Evolutionary conservation across 2,888 invertebrate species (phyloP).

Genomic region (Pachymerium ferrugineum): DNA sequence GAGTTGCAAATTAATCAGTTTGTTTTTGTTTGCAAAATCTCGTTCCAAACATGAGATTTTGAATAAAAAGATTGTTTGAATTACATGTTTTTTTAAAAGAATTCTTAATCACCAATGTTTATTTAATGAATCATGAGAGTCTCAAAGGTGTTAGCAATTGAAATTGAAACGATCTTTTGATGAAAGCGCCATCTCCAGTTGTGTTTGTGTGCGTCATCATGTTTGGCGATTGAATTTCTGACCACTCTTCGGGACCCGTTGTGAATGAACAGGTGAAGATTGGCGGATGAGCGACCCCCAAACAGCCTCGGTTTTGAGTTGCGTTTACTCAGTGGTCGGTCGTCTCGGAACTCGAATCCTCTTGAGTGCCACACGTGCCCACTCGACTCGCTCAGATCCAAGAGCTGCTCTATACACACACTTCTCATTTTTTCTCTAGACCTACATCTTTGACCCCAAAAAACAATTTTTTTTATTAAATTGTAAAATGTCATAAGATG

Average conservation of each 20-base stretch:
- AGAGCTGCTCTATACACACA: slow-evolving; percentile 10
- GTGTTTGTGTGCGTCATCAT: slow-evolving; percentile 19
- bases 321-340: slow-evolving; percentile 27
- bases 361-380: slow-evolving; percentile 27
- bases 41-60: no score
- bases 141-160: not conserved
- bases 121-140: not conserved
- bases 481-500: not conserved
- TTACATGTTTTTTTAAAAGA: not conserved
- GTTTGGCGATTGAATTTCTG: slow-evolving; percentile 25
- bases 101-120: not conserved
- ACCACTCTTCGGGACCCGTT: slow-evolving; percentile 21
- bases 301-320: slow-evolving; percentile 22
- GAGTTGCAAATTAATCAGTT: slow-evolving; percentile 15
- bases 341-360: slow-evolving; percentile 23
- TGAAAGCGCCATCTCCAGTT: slow-evolving; percentile 4
- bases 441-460: not conserved
- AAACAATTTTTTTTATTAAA: not conserved
- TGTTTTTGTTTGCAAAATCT: not conserved
- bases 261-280: slow-evolving; percentile 27
- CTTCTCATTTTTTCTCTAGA: not conserved
- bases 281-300: slow-evolving; percentile 25
- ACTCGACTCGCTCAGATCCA: slow-evolving; percentile 23
- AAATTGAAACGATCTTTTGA: not conserved
- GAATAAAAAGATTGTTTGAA: no score